These are phyloP conservation scores for Cryptomyrus ogoouensis DNA, from an alignment of 2,113 vertebrate genomes.

Conservation along the genomic window DNA sequence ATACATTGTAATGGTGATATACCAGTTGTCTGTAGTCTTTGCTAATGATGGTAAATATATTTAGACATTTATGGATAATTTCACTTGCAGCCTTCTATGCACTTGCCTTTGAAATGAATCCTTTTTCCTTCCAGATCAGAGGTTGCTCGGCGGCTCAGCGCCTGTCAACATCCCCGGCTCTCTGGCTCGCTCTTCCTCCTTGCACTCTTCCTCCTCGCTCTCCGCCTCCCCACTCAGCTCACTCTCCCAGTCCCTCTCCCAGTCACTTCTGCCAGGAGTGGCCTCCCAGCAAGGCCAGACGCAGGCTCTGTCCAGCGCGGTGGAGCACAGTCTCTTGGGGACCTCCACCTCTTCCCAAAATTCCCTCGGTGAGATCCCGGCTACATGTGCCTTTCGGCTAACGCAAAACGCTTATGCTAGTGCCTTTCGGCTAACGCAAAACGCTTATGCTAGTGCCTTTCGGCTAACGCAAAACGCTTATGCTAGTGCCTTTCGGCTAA, in stretches of 20 bases:
- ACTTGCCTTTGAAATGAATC: not conserved
- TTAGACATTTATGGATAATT: not conserved
- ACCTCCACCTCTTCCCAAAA: constrained; percentile 75
- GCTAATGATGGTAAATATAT: not conserved
- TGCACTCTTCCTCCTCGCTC: constrained; percentile 76
- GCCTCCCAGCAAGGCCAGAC: constrained; percentile 71
- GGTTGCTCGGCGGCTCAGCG: constrained; percentile 70
- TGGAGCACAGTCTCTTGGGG: constrained; percentile 71
- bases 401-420: not conserved
- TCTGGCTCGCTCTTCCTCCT: constrained; percentile 75
- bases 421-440: not conserved
- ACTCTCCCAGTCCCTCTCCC: constrained; percentile 70
- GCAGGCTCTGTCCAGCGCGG: constrained; percentile 61
- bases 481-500: no score
- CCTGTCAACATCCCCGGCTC: constrained; percentile 83
- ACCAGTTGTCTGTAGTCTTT: not conserved
- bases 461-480: no score
- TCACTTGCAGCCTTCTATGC: not conserved
- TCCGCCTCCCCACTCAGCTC: constrained; percentile 81
- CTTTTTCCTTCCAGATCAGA: constrained; percentile 56
- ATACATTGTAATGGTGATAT: not conserved
- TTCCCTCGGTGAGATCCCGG: constrained; percentile 64
- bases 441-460: no score
- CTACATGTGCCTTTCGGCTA: not conserved
- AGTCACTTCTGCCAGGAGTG: constrained; percentile 54